Base-by-base conservation (phyloP, 1,140 invertebrate species). In the Asbolus verrucosus region DNA sequence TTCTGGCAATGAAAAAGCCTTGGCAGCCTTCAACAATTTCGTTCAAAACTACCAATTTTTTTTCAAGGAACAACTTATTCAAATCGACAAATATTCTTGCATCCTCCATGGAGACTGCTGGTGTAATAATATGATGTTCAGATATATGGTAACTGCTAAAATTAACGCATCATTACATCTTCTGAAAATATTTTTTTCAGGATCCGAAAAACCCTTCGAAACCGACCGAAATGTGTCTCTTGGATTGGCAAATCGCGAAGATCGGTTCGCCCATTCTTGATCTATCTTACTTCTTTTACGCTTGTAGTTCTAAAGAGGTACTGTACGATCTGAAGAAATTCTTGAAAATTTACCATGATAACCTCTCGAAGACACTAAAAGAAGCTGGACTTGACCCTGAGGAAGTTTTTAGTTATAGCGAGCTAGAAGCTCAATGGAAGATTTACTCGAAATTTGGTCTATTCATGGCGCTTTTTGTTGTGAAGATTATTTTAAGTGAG, bases 241-340 rank as follows among this genome's bases (percentile, higher is more conserved):
- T 88, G 6, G 87, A 89, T 68, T 85, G 84, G 78, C 87, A 88
- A 76, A 72, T 87, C 2, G 77, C 81, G 2, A 78, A 83, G 13
- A 82, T 83, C 59, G 82, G 82, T 1, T 86, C 86, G 1, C 87
- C 87, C 2, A 81, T 85, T 0, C 82, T 82, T 0, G 87, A 88
- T 69, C 70, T 89, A 43, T 79, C 81, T 0, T 87, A 87, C 68
- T 85, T 84, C 54, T 78, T 89, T 3, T 87, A 83, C 67, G 82
- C 82, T 72, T 83, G 82, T 54, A 84, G 85, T 1, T 82, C 85
- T 8, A 73, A 81, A 43, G 72, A 81, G 6, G 43, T 63, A 6
- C 30, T 73, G 6, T 27, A 62, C 14, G 19, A 77, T 11, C 60
- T 74, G 0, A 65, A 74, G 6, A 19, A 63, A 1, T 74, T 72